phyloP scores from a whole-genome alignment of 2,888 invertebrate genomes.

The Spilosoma lubricipeda region DNA sequence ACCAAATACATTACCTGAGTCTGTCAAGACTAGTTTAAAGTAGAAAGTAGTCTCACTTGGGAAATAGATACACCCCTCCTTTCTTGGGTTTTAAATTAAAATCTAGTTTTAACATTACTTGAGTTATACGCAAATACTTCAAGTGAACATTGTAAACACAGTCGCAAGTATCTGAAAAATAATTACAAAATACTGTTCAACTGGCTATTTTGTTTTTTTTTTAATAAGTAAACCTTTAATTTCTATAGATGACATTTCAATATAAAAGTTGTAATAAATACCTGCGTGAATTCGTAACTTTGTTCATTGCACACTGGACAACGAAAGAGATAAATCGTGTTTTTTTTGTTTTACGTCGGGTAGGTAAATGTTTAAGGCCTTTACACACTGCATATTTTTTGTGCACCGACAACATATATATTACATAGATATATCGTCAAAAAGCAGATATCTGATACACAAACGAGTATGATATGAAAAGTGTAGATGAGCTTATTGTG shows the following conservation, averaged over 20 bases:
- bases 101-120: slow-evolving; percentile 39
- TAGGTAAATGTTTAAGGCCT: too few species aligned
- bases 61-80: slow-evolving; percentile 48
- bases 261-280: too few species aligned
- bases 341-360: neutral
- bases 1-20: slow-evolving; percentile 45
- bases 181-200: neutral
- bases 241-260: neutral
- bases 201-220: too few species aligned
- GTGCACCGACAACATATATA: too few species aligned
- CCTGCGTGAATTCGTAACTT: neutral
- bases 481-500: too few species aligned
- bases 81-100: slow-evolving; percentile 33
- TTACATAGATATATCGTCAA: too few species aligned
- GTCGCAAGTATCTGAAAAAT: neutral
- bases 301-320: neutral
- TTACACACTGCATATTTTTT: too few species aligned
- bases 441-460: too few species aligned
- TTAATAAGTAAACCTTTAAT: neutral
- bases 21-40: slow-evolving; percentile 51
- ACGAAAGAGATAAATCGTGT: neutral
- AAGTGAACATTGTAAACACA: neutral
- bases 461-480: too few species aligned
- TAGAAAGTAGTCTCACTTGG: slow-evolving; percentile 50
- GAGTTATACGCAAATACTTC: slow-evolving; percentile 21